Conservation (phyloP, 2,797 vertebrate species). For the Macropus fuliginosus region DNA sequence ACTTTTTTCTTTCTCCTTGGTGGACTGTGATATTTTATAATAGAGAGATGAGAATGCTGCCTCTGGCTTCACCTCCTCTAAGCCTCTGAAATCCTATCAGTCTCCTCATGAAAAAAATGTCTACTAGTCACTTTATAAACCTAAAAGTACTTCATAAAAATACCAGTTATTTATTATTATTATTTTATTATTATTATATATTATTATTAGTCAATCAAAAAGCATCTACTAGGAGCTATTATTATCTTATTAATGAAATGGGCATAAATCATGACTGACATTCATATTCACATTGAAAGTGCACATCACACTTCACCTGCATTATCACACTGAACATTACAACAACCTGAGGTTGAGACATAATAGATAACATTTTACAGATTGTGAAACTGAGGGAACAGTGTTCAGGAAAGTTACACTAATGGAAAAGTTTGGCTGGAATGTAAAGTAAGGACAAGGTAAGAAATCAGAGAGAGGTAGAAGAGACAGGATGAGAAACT, state of each 20-base stretch:
- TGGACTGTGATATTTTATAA: background rate
- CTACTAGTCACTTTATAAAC: background rate
- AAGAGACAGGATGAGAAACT: background rate
- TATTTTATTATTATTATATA: too few species aligned
- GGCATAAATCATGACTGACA: background rate
- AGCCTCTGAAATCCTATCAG: background rate
- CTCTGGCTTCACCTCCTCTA: background rate
- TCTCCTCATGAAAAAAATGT: background rate
- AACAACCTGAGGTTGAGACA: background rate
- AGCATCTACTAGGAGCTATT: background rate
- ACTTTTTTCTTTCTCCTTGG: background rate
- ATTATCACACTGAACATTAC: background rate
- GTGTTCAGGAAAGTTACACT: background rate
- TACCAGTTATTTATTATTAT: background rate
- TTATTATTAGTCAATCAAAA: background rate
- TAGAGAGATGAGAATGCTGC: background rate
- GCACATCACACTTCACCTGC: background rate
- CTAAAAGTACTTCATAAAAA: background rate
- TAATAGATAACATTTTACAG: background rate
- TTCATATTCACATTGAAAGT: background rate
- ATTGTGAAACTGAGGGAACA: background rate
- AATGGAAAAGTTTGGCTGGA: background rate
- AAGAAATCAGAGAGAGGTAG: background rate
- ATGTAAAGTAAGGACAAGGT: background rate
- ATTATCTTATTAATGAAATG: background rate